These are phyloP conservation scores for Pomacea canaliculata DNA, from an alignment of 2,888 invertebrate species.

Conservation along the genomic window DNA sequence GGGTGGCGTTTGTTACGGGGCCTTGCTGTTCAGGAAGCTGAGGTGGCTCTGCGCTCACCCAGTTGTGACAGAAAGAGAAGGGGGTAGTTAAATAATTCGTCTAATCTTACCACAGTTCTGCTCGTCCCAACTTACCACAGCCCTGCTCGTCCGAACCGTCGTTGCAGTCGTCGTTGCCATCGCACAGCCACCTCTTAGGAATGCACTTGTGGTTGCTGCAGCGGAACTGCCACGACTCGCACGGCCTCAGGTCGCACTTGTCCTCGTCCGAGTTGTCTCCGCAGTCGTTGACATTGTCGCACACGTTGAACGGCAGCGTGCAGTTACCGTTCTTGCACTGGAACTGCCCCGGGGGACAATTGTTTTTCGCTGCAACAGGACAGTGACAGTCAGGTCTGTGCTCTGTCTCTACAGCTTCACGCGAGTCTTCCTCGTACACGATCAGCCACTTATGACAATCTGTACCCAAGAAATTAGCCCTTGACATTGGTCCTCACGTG, in stretches of 20 bases:
- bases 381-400: not conserved
- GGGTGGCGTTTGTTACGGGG: no score
- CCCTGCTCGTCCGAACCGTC: conserved; percentile 62
- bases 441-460: no score
- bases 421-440: not conserved
- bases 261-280: conserved; percentile 76
- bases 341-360: conserved; percentile 68
- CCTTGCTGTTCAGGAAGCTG: no score
- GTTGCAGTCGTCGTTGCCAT: conserved; percentile 63
- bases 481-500: no score
- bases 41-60: no score
- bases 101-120: no score
- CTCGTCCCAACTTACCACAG: conserved; percentile 46
- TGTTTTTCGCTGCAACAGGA: conserved; percentile 49
- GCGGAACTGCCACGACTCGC: conserved; percentile 81
- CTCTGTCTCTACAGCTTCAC: not conserved
- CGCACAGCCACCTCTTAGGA: conserved; percentile 62
- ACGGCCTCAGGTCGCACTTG: conserved; percentile 54
- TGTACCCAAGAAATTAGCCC: no score
- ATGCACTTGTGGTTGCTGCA: conserved; percentile 84
- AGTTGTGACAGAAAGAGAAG: no score
- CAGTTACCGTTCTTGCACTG: conserved; percentile 66
- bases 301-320: conserved; percentile 71
- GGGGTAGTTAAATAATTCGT: no score
- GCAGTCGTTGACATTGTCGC: conserved; percentile 97